Evolutionary conservation across 2,888 invertebrate species (phyloP), one percentile per base, ranked within the genome.

Genomic region (Cosmorhoe ocellata): DNA sequence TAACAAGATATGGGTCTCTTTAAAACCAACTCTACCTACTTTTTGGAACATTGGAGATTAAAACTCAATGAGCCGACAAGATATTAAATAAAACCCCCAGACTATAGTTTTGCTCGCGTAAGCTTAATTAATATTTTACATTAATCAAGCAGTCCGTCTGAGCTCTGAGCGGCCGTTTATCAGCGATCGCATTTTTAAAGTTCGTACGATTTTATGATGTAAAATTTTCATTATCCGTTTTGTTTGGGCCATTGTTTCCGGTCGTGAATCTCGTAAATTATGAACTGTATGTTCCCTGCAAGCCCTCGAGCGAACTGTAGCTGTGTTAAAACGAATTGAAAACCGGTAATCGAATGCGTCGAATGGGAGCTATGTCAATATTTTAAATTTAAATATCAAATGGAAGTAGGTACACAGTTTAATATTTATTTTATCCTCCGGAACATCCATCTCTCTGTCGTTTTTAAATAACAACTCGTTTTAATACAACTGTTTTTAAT

Each of bases 1-100:
- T 90, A 90, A 89, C 85, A 80, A 88, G 89, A 90, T 89, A 90
- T 84, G 85, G 77, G 79, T 79, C 82, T 84, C 84, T 85, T 87
- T 86, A 79, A 86, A 83, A 86, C 81, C 80, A 79, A 79, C 81
- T 81, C 79, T 71, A 79, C 81, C 82, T 75, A 85, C 82, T 84
- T 86, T 87, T 86, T 71, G 81, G 83, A 77, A 80, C 79, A 84
- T 80, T 79, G 79, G 64, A 82, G 81, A 84, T 87, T 84, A 84
- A 88, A 84, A 82, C 81, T 84, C 82, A 84, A 83, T 83, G 81
- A 79, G 76, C 76, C 70, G 79, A 71, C 76, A 73, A 74, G 76
- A 79, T 81, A 78, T 80, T 77, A 73, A 74, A 78, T 74, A 76
- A 78, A 74, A 69, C 67, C 62, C 53, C 54, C 59, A 66, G 71